Percentiles rank a stretch among this genome's conserved stretches.
Evolutionary conservation across 1,140 invertebrate genomes (phyloP).

Genomic region (Luehdorfia chinensis): DNA sequence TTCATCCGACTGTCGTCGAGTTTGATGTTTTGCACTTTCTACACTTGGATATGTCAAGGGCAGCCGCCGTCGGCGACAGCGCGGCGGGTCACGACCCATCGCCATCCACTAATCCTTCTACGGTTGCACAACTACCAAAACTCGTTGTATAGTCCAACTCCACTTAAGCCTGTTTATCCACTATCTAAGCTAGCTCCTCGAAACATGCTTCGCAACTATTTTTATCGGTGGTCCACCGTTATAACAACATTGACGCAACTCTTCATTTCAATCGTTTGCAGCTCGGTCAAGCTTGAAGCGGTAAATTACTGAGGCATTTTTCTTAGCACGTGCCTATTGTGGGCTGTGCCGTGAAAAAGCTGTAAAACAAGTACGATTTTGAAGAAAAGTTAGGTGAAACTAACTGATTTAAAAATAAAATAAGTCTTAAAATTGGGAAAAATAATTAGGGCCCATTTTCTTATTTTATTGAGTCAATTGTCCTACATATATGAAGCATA

Average conservation of each 20-base stretch:
- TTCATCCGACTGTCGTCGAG: no score
- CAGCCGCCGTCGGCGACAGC: conserved; percentile 39
- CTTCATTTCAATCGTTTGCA: conserved; percentile 39
- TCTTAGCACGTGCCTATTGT: conserved; percentile 26
- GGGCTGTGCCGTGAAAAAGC: no score
- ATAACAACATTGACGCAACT: conserved; percentile 28
- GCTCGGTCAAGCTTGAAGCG: conserved; percentile 52
- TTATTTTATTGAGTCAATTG: no score
- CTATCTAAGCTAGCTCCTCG: conserved; percentile 1
- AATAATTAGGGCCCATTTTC: no score
- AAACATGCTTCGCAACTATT: conserved; percentile 12
- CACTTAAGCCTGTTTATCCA: conserved; percentile 7
- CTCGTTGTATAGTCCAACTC: conserved; percentile 1
- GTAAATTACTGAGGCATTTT: conserved; percentile 47
- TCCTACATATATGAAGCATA: no score
- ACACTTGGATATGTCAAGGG: conserved; percentile 62
- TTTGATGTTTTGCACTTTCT: conserved; percentile 59
- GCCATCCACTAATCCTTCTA: conserved; percentile 36
- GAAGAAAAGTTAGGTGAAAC: no score
- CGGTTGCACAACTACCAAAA: conserved; percentile 33
- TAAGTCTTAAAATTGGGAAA: no score
- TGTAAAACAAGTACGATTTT: no score
- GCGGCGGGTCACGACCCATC: conserved; percentile 40
- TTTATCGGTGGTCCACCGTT: conserved; percentile 3
- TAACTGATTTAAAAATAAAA: no score